These are phyloP conservation scores for Ophiothrix spiculata DNA, from an alignment of 35 echinoderm and acorn worm genomes.

Conservation along the genomic window DNA sequence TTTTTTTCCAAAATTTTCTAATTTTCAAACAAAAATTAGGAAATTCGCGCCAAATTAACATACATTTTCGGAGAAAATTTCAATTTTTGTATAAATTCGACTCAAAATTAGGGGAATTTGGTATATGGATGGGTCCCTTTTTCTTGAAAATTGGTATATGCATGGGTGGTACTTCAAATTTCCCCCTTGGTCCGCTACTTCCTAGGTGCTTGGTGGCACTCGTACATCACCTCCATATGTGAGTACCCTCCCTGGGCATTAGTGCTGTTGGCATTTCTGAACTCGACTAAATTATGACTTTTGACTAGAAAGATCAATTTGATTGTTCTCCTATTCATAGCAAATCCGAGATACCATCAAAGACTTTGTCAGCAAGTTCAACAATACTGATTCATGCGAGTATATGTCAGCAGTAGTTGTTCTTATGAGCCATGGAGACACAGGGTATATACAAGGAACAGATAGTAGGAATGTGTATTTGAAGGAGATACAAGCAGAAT, in stretches of 20 bases:
- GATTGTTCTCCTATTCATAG: background rate
- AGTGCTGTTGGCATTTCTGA: background rate
- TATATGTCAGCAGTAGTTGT: constrained; percentile 21
- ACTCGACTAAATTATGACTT: background rate
- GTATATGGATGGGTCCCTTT: no score
- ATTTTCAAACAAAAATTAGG: no score
- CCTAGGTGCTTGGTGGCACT: no score
- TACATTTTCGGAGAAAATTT: no score
- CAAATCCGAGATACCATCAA: background rate
- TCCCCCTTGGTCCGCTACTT: no score
- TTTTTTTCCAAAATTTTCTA: no score
- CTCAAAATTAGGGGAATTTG: no score
- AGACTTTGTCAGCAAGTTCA: background rate
- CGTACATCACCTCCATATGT: no score
- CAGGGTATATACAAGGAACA: background rate
- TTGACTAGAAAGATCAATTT: background rate
- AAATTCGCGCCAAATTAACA: no score
- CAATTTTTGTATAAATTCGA: no score
- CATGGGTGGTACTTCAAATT: no score
- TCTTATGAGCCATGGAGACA: constrained; percentile 24
- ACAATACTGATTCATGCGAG: background rate
- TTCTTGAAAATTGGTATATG: no score
- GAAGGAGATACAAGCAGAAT: background rate
- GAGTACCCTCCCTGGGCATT: background rate
- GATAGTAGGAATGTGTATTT: background rate